Conservation (phyloP, 2,113 vertebrate species). For the Dunckerocampus dactyliophorus region DNA sequence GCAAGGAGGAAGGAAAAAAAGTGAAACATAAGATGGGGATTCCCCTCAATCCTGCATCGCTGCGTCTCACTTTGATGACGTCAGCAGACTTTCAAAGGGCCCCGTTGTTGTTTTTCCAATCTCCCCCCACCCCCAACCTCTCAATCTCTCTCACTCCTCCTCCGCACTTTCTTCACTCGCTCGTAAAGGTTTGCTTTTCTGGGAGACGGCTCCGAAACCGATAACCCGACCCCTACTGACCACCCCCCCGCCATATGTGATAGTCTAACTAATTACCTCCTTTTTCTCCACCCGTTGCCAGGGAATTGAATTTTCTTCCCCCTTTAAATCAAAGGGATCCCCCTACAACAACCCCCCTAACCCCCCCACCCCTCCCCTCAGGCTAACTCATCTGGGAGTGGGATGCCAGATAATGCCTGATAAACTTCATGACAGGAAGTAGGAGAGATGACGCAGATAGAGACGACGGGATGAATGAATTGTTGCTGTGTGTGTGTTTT, state of each 20-base stretch:
- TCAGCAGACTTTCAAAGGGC: constrained; percentile 57
- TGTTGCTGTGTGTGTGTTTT: constrained; percentile 13
- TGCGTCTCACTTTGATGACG: constrained; percentile 65
- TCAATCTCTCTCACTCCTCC: constrained; percentile 11
- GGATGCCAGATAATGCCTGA: constrained; percentile 29
- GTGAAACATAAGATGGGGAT: constrained; percentile 25
- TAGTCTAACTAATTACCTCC: constrained; percentile 54
- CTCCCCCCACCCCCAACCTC: constrained; percentile 4
- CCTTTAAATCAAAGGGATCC: constrained; percentile 44
- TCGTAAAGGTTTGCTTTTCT: too few species aligned
- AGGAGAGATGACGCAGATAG: background rate
- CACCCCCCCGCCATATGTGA: constrained; percentile 1
- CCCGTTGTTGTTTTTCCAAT: constrained; percentile 40
- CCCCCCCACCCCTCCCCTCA: constrained; percentile 1
- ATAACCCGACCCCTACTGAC: background rate
- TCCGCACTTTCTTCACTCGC: background rate
- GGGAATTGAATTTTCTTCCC: constrained; percentile 55
- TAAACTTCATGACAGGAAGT: background rate
- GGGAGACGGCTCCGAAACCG: background rate
- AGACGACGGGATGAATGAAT: too few species aligned
- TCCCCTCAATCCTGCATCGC: constrained; percentile 41
- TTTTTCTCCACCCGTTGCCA: constrained; percentile 23
- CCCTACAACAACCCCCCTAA: too few species aligned
- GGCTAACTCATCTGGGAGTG: constrained; percentile 18
- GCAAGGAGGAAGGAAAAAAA: constrained; percentile 24